A percentile compares a stretch with the other conserved stretches of the same genome.
These are phyloP conservation scores for Apoderus coryli DNA, from an alignment of 2,888 invertebrate species.

Conservation along the genomic window DNA sequence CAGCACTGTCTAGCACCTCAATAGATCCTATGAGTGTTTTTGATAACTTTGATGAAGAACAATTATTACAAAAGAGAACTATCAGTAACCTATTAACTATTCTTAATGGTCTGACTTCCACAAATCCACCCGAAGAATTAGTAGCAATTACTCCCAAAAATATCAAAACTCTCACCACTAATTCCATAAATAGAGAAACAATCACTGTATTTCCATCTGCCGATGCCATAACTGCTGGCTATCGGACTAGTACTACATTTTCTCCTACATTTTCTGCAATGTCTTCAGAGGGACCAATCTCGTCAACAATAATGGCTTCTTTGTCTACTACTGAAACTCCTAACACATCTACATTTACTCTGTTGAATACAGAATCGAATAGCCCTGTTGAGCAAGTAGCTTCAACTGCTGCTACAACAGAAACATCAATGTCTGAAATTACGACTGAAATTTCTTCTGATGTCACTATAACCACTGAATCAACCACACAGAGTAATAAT, in stretches of 20 bases:
- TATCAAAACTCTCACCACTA: constrained; percentile 9
- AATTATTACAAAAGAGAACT: constrained; percentile 27
- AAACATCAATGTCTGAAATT: background rate
- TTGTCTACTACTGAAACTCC: constrained; percentile 6
- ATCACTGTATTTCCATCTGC: constrained; percentile 8
- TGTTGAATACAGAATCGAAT: constrained; percentile 2
- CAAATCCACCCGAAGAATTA: constrained; percentile 17
- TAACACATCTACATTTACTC: background rate
- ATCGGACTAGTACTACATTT: constrained; percentile 3
- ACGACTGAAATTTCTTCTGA: constrained; percentile 4
- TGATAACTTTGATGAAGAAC: constrained; percentile 27
- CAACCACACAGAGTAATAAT: background rate
- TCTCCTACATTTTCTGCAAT: constrained; percentile 8
- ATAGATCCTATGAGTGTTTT: constrained; percentile 26
- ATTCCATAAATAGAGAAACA: constrained; percentile 4
- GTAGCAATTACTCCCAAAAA: constrained; percentile 28
- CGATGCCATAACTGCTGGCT: background rate
- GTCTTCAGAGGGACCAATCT: constrained; percentile 10
- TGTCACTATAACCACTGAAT: background rate
- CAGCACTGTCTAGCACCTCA: constrained; percentile 24
- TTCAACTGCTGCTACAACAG: constrained; percentile 8
- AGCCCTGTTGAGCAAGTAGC: constrained; percentile 8
- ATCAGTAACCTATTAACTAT: constrained; percentile 28
- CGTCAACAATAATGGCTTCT: too few relatives aligned
- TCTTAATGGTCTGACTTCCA: constrained; percentile 31